Conservation (phyloP, 2,888 invertebrate species). For the Cantharis nigra region DNA sequence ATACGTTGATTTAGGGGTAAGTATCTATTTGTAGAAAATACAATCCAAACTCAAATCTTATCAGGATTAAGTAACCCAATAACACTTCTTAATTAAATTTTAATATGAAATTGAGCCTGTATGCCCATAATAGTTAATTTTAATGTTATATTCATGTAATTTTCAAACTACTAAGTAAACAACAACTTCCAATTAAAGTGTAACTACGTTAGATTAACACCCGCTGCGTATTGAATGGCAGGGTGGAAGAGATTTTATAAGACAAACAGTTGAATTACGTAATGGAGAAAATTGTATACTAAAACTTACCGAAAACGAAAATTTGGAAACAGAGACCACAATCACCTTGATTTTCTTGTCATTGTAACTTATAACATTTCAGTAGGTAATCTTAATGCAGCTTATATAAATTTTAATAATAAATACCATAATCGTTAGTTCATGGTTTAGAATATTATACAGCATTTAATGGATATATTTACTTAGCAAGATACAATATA, state of each 20-base stretch:
- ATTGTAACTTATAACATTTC: not conserved
- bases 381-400: not conserved
- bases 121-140: not conserved
- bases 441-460: not conserved
- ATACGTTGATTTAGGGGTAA: constrained; percentile 71
- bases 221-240: not conserved
- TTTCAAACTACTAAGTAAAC: not conserved
- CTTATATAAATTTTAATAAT: not conserved
- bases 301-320: not conserved
- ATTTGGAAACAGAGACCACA: not conserved
- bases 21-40: constrained; percentile 40
- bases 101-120: not conserved
- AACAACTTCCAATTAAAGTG: not conserved
- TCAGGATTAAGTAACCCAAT: not conserved
- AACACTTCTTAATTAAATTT: not conserved
- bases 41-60: not conserved
- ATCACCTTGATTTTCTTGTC: not conserved
- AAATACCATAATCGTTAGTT: not conserved
- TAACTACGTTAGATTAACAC: not conserved
- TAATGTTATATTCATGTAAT: not conserved
- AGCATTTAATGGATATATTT: not conserved
- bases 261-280: not conserved
- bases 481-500: not conserved
- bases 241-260: not conserved
- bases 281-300: not conserved